Conservation (phyloP, 2,113 vertebrate genomes). For the Geothlypis trichas region DNA sequence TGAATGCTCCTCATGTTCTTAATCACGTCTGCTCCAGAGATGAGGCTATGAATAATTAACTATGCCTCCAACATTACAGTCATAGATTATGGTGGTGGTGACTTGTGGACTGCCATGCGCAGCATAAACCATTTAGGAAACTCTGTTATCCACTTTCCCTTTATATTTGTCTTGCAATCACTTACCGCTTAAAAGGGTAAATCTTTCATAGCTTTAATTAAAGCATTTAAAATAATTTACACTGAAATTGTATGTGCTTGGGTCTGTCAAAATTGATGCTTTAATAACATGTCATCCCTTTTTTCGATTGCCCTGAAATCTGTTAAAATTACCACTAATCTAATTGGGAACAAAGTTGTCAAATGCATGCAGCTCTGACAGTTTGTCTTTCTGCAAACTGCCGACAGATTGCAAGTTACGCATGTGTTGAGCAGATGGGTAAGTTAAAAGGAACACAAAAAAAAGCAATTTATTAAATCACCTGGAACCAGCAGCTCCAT, state of each 20-base stretch:
- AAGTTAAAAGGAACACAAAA: conserved; percentile 86
- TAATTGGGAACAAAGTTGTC: conserved; percentile 88
- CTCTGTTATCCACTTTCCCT: conserved; percentile 78
- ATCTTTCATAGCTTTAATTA: conserved; percentile 84
- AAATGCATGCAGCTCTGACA: conserved; percentile 83
- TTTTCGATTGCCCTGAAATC: conserved; percentile 84
- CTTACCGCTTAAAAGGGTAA: conserved; percentile 80
- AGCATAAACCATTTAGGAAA: conserved; percentile 79
- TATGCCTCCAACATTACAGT: conserved; percentile 75
- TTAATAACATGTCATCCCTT: conserved; percentile 84
- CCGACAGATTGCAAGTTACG: conserved; percentile 87
- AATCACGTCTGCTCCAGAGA: conserved; percentile 79
- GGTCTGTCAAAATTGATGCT: conserved; percentile 83
- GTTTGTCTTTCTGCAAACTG: conserved; percentile 87
- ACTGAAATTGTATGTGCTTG: conserved; percentile 80
- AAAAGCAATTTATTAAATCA: conserved; percentile 89
- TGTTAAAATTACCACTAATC: conserved; percentile 88
- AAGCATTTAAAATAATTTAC: conserved; percentile 86
- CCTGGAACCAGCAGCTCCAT: conserved; percentile 87
- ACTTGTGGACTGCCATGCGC: conserved; percentile 74
- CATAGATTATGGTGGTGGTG: conserved; percentile 76
- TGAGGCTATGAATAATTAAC: conserved; percentile 83
- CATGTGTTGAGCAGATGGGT: conserved; percentile 89
- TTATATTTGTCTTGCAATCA: conserved; percentile 81
- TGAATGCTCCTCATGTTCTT: conserved; percentile 77